A percentile compares a stretch with the other conserved stretches of the same genome.
Evolutionary conservation across 2,113 vertebrate species (phyloP).

Genomic region (Grammomys dolichurus): DNA sequence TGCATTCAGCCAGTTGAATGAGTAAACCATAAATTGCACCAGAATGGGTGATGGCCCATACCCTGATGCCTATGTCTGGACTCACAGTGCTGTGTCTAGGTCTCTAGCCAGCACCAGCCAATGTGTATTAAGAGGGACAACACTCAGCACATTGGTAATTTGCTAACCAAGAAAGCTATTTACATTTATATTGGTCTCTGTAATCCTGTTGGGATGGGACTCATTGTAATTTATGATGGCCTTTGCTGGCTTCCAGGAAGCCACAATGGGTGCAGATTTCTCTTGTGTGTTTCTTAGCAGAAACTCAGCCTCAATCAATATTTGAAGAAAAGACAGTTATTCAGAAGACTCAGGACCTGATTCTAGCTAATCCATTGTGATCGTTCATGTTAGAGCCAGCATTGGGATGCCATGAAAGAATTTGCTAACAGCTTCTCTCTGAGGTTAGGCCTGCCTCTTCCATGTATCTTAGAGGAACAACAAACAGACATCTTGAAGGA

Average conservation of each 20-base stretch:
- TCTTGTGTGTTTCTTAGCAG: conserved; percentile 68
- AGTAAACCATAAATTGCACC: neutral
- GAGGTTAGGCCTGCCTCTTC: neutral
- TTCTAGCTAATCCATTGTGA: conserved; percentile 52
- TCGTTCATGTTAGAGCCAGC: conserved; percentile 21
- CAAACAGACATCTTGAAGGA: neutral
- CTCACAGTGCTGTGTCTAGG: neutral
- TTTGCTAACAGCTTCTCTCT: conserved; percentile 54
- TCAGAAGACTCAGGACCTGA: conserved; percentile 23
- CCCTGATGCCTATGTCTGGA: neutral
- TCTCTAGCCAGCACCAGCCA: conserved; percentile 2
- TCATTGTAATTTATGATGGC: conserved; percentile 71
- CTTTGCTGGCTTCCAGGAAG: conserved; percentile 73
- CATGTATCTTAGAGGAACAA: neutral
- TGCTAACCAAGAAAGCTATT: conserved; percentile 60
- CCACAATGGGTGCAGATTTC: conserved; percentile 55
- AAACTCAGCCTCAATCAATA: conserved; percentile 61
- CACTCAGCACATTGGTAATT: conserved; percentile 50
- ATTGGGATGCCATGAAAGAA: conserved; percentile 1
- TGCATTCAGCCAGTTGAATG: neutral
- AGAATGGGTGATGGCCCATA: neutral
- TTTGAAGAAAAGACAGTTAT: conserved; percentile 29
- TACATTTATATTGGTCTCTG: conserved; percentile 76
- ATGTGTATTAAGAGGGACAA: conserved; percentile 41
- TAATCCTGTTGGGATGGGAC: conserved; percentile 56